phyloP scores from a whole-genome alignment of 2,113 vertebrate genomes.

The Rhombomys opimus region DNA sequence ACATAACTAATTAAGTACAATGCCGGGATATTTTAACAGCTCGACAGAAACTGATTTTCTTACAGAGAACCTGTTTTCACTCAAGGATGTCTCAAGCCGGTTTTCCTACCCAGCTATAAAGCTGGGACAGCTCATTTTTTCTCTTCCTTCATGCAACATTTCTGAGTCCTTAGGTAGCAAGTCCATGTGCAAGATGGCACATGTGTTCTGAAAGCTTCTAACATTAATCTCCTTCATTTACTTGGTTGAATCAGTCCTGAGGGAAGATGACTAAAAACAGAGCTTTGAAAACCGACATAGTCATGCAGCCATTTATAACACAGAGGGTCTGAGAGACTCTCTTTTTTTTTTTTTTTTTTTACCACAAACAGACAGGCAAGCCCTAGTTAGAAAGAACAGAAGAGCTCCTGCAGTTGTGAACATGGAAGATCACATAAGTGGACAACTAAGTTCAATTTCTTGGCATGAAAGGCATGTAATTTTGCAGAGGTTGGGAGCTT shows the following conservation, averaged over 20 bases:
- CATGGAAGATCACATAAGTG: slow-evolving; percentile 47
- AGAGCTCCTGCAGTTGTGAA: not conserved
- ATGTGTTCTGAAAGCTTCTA: slow-evolving; percentile 65
- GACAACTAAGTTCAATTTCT: slow-evolving; percentile 41
- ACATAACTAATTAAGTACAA: not conserved
- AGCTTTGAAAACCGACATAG: slow-evolving; percentile 75
- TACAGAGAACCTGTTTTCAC: not conserved
- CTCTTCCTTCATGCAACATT: slow-evolving; percentile 36
- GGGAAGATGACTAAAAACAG: slow-evolving; percentile 75
- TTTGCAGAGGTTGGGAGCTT: slow-evolving; percentile 32
- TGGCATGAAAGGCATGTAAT: slow-evolving; percentile 3
- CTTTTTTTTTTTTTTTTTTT: slow-evolving; percentile 49
- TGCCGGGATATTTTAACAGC: not conserved
- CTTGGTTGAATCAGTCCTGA: slow-evolving; percentile 73
- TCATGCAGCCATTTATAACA: slow-evolving; percentile 79
- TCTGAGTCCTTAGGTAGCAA: slow-evolving; percentile 62
- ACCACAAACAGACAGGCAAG: slow-evolving; percentile 75
- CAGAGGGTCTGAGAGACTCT: slow-evolving; percentile 77
- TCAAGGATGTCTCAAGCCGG: not conserved
- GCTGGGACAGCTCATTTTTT: not conserved
- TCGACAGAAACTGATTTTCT: slow-evolving; percentile 1
- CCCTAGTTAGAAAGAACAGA: not conserved
- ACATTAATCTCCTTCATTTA: slow-evolving; percentile 75
- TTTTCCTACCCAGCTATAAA: not conserved
- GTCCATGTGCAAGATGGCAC: slow-evolving; percentile 67